Evolutionary conservation across 2,797 vertebrate genomes (phyloP).

Genomic region (Coluber constrictor): DNA sequence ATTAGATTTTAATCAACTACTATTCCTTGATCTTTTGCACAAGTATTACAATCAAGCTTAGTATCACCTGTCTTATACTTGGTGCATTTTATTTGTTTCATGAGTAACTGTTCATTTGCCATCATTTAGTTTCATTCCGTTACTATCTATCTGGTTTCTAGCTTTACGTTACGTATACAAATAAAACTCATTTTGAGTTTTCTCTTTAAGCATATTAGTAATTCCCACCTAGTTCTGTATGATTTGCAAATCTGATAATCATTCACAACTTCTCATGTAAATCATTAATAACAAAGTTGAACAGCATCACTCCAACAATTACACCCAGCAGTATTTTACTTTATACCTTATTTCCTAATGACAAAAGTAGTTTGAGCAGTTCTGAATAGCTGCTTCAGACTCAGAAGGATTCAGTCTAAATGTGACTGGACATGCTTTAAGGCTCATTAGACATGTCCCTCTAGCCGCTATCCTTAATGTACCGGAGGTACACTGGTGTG

Average conservation of each 20-base stretch:
- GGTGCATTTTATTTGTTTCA: background rate
- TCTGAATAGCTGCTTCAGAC: background rate
- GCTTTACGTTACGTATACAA: background rate
- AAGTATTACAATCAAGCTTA: background rate
- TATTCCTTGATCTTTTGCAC: background rate
- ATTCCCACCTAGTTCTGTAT: background rate
- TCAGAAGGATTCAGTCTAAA: background rate
- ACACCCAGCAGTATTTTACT: background rate
- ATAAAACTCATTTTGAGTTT: background rate
- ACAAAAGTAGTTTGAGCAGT: background rate
- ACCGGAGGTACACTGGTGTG: background rate
- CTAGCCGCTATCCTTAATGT: background rate
- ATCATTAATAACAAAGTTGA: background rate
- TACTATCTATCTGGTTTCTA: background rate
- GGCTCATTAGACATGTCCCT: background rate
- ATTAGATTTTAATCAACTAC: background rate
- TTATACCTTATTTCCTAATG: background rate
- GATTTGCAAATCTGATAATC: background rate
- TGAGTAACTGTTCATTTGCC: background rate
- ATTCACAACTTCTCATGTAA: background rate
- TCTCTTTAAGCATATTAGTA: background rate
- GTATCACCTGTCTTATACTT: background rate
- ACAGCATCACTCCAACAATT: background rate
- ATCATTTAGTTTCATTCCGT: background rate
- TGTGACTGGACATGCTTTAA: background rate